Base-by-base conservation (phyloP, 2,888 invertebrate genomes). In the Galeopsomyia nigrocyanea region DNA sequence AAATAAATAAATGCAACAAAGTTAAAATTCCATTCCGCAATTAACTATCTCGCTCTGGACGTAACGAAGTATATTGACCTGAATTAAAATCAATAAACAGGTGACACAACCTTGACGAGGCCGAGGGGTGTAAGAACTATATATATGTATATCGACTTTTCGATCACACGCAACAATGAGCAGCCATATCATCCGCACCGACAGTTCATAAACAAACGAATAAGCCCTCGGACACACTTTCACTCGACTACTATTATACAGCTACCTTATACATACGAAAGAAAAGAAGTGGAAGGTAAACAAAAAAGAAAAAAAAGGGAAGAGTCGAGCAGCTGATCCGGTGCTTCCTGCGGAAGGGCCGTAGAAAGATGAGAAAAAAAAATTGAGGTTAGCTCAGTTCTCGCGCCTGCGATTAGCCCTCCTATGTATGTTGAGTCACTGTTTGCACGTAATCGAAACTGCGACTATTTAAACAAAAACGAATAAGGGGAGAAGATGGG, bases 371-470 rank as follows among this genome's bases (percentile, higher is more conserved):
- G 7, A 31, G 31, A 31, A 50, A 21, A 47, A 60, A 60, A 58
- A 68, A 68, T 68, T 73, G 73, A 73, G 73, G 73, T 73, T 73
- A 73, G 73, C 61, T 73, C 63, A 2, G 55, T 65, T 55, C 49
- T 60, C 71, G 62, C 39, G 10, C 7, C 39, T 39, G 50, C 58
- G 64, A 61, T 73, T 49, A n/a, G 31, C 68, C 56, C 56, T n/a
- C 68, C 39, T n/a, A 31, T 31, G 31, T 31, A 26, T 9, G 5
- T 3, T 10, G 39, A 39, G 39, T 39, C 39, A 39, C 39, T 31
- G 3, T 39, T 13, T 10, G 39, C 39, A 13, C 13, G 7, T 39
- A 39, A 26, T 26, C 39, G 39, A 26, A 26, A 26, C 39, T 10
- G 39, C 7, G 39, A 39, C 39, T 39, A 39, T 39, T 39, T 39